Base-by-base conservation (phyloP, 2,888 invertebrate species). In the Diarsia dahlii region DNA sequence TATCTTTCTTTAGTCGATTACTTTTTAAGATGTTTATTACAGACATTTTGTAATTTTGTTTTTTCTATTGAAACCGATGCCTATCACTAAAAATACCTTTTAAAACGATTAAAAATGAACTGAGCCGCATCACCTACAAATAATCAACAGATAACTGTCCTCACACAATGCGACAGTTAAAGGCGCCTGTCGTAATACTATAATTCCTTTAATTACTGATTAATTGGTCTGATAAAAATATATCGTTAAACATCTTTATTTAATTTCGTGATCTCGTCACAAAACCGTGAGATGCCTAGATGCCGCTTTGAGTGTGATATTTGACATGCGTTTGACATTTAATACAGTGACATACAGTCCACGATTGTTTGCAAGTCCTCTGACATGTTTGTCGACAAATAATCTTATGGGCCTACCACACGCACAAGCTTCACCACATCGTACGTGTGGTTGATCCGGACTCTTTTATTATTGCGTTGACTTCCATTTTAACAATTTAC, bases 301-400 rank as follows among this genome's bases (percentile, higher is more conserved):
- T 28, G 46, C 13, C 45, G 23, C 54, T 45, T 34, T 67, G 73
- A 54, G 71, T 60, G 65, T 76, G 70, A 74, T 71, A 34, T 66
- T 62, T 63, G 58, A 63, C 79, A 79, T 68, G 58, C 67, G 23
- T 69, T 69, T 79, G 75, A 60, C 84, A 80, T 84, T 84, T 74
- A 54, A 54, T 45, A 52, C 48, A 34, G 54, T 80, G 54, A 48
- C 34, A 10, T 13, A 64, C 15, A 66, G 28, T 54, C 15, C 45
- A 58, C 10, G 39, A 67, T 64, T 67, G 65, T 70, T 67, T 15
- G 65, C 62, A 65, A 23, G 3, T 54, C 45, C 9, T 23, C 39
- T 52, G 66, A 60, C 46, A 66, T 10, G 10, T 78, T 67, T 54
- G 46, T 52, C 63, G 45, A 74, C 65, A 76, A 76, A 71, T 71